A percentile compares a stretch with the other conserved stretches of the same genome.
Evolutionary conservation across 1,140 invertebrate species (phyloP).

Genomic region (Cheumatopsyche charites): DNA sequence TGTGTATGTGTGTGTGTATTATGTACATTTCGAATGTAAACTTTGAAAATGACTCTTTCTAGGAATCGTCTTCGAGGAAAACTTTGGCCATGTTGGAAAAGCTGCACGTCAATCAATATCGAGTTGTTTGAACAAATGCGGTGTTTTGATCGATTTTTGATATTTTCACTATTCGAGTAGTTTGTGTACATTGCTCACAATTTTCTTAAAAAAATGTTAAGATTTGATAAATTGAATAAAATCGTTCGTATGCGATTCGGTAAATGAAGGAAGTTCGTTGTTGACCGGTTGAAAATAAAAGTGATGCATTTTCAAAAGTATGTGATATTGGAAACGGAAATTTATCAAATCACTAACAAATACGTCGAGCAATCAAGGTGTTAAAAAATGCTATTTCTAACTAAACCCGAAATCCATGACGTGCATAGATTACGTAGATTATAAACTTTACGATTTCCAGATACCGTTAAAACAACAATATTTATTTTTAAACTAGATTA

Average conservation of each 20-base stretch:
- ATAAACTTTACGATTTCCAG: constrained; percentile 22
- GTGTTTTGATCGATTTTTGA: background rate
- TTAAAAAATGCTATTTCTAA: background rate
- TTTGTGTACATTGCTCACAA: background rate
- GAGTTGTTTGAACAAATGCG: background rate
- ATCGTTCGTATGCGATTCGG: too few species aligned
- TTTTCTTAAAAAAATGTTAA: background rate
- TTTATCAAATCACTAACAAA: too few species aligned
- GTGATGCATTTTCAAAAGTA: too few species aligned
- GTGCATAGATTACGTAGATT: constrained; percentile 5
- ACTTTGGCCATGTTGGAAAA: background rate
- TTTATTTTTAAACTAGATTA: background rate
- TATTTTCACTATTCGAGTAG: background rate
- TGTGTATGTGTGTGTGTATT: too few species aligned
- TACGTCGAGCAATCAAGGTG: background rate
- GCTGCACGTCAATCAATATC: too few species aligned
- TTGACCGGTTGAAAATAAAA: too few species aligned
- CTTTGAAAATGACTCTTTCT: constrained; percentile 2
- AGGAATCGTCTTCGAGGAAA: background rate
- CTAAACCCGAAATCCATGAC: background rate
- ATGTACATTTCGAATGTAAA: too few species aligned
- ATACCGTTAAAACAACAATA: constrained; percentile 17
- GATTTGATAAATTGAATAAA: too few species aligned
- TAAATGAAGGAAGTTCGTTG: too few species aligned
- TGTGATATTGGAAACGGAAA: too few species aligned